A percentile compares a stretch with the other conserved stretches of the same genome.
These are phyloP conservation scores for Mnemiopsis leidyi DNA, from an alignment of 37 sponge, comb jelly and placozoan genomes.

Conservation along the genomic window DNA sequence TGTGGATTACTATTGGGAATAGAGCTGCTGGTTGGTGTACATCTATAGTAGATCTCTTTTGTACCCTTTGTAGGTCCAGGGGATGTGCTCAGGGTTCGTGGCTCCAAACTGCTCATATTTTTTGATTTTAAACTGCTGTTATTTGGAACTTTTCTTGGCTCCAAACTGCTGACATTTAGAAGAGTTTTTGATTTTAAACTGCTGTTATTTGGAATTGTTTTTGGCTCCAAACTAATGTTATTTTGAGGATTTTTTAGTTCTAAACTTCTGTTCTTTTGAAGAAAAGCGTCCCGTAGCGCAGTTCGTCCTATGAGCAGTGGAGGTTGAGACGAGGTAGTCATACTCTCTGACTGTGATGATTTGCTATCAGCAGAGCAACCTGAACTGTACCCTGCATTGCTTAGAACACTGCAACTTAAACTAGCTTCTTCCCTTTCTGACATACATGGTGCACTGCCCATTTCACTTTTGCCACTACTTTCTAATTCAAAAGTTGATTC, in stretches of 20 bases:
- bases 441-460: neutral
- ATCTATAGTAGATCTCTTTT: neutral
- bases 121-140: too few relatives aligned
- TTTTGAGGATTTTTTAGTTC: neutral
- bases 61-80: neutral
- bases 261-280: neutral
- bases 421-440: neutral
- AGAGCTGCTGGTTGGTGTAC: neutral
- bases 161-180: too few relatives aligned
- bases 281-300: neutral
- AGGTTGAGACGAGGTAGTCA: neutral
- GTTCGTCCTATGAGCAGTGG: neutral
- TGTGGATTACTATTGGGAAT: neutral
- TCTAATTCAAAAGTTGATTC: neutral
- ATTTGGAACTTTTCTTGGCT: too few relatives aligned
- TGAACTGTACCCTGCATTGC: neutral
- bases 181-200: too few relatives aligned
- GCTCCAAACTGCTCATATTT: neutral
- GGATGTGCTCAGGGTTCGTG: neutral
- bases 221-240: too few relatives aligned
- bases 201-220: too few relatives aligned
- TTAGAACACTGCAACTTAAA: neutral
- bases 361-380: neutral
- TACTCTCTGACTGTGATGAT: neutral
- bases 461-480: too few relatives aligned